phyloP scores from a whole-genome alignment of 2,113 vertebrate genomes.

The Chloropsis hardwickii region DNA sequence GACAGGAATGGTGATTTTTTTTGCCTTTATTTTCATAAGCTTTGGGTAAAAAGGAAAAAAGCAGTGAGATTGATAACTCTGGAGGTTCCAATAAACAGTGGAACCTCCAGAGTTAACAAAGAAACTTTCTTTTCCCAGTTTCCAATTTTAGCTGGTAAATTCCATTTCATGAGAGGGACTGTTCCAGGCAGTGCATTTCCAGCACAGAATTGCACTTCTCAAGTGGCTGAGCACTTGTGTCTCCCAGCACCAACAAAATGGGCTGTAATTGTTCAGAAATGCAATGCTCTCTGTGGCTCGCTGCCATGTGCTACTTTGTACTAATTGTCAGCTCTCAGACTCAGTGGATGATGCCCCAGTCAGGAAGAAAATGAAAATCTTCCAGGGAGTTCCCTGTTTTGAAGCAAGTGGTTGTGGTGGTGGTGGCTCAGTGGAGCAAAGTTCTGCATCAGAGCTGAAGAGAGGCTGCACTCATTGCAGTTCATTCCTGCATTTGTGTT shows the following conservation, averaged over 20 bases:
- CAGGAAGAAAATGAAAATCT: not conserved
- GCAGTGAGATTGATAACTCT: rapidly evolving
- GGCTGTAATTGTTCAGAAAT: not conserved
- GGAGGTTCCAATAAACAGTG: not conserved
- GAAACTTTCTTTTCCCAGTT: not conserved
- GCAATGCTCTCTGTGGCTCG: not conserved
- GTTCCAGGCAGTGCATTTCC: constrained; percentile 24
- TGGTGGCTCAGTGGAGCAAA: not conserved
- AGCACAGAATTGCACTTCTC: not conserved
- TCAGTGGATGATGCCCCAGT: not conserved
- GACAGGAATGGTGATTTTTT: not conserved
- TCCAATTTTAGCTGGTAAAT: not conserved
- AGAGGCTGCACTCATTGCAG: not conserved
- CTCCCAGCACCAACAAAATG: not conserved
- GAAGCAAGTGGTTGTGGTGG: not conserved
- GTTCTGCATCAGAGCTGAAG: not conserved
- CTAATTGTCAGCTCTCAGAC: not conserved
- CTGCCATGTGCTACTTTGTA: constrained; percentile 21
- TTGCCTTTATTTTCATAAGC: not conserved
- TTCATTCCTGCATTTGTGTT: not conserved
- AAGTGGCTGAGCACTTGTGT: constrained; percentile 5
- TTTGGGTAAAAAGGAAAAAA: not conserved
- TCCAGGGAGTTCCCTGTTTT: constrained; percentile 1
- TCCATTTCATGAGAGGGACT: not conserved
- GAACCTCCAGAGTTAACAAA: not conserved